A percentile compares a stretch with the other conserved stretches of the same genome.
These are phyloP conservation scores for Parus major DNA, from an alignment of 2,113 vertebrate species.

Conservation along the genomic window DNA sequence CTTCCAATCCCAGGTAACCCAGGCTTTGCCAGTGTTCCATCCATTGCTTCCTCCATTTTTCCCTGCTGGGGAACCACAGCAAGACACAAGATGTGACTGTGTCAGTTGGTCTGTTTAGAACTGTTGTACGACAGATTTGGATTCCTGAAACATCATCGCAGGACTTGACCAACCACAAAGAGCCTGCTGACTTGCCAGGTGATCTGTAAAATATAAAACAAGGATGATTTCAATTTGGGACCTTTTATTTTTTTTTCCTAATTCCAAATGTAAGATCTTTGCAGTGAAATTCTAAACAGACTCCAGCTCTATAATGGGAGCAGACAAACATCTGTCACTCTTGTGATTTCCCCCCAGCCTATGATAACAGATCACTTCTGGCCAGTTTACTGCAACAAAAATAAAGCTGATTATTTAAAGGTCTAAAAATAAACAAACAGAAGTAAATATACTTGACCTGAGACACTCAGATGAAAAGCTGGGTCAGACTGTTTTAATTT, in stretches of 20 bases:
- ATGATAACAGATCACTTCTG: constrained; percentile 51
- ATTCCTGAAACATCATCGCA: not conserved
- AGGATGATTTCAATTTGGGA: not conserved
- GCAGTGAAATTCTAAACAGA: constrained; percentile 26
- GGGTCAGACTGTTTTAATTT: constrained; percentile 32
- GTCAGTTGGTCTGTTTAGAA: not conserved
- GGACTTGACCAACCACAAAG: not conserved
- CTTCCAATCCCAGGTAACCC: not conserved
- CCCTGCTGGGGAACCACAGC: not conserved
- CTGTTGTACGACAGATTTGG: not conserved
- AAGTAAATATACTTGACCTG: constrained; percentile 69
- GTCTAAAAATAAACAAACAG: constrained; percentile 49
- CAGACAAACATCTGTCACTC: constrained; percentile 55
- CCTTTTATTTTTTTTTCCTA: not conserved
- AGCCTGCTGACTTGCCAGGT: not conserved
- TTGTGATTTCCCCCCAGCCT: constrained; percentile 22
- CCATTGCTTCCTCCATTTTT: not conserved
- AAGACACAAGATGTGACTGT: not conserved
- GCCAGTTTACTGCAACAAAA: constrained; percentile 63
- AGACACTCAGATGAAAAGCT: constrained; percentile 41
- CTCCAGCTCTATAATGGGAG: constrained; percentile 16
- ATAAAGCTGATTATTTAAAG: constrained; percentile 64
- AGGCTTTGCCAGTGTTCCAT: not conserved
- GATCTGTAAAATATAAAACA: not conserved
- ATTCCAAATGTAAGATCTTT: not conserved